Evolutionary conservation across 1,140 invertebrate genomes (phyloP), one percentile per base, ranked within the genome.

Genomic region (Ruditapes philippinarum): DNA sequence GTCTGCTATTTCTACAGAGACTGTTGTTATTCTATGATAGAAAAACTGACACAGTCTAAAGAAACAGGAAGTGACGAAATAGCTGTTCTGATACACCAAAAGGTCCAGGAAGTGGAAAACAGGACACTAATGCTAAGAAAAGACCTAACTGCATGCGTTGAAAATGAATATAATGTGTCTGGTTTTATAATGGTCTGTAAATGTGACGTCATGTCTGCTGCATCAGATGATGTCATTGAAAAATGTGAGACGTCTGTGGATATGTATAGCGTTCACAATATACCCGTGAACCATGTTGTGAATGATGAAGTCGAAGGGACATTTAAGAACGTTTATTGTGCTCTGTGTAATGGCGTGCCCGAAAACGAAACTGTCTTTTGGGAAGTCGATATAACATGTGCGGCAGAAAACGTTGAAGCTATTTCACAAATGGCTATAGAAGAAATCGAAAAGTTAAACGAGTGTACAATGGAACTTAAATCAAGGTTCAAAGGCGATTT

Each of bases 291-390:
- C 65, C 25, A 62, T 33, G 36, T 62, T 22, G 28, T 81, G 0
- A 40, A 60, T 42, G 54, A 22, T 14, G 5, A 81, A 62, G 36
- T 57, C 17, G 19, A 62, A 12, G 36, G 38, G 19, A 81, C 60
- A n/a, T 81, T 81, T 36, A 65, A 33, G 31, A 81, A 81, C 33
- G 31, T 62, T 40, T 62, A 81, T 22, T 81, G 79, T 42, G 79
- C 79, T 36, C 17, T 62, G 1, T 81, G 79, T 62, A 81, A 81
- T 42, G 60, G n/a, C 25, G 14, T 81, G 0, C 4, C 33, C 25
- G 2, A 51, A 33, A 40, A 60, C 12, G 36, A 81, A 12, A 12
- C 57, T 0, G 40, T 40, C 1, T 81, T 57, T 31, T 81, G 79
- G 79, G 25, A 81, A 1, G 28, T 62, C 19, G 12, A 25, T 36